Conservation (phyloP, 2,113 vertebrate genomes). For the Amblyornis subalaris region DNA sequence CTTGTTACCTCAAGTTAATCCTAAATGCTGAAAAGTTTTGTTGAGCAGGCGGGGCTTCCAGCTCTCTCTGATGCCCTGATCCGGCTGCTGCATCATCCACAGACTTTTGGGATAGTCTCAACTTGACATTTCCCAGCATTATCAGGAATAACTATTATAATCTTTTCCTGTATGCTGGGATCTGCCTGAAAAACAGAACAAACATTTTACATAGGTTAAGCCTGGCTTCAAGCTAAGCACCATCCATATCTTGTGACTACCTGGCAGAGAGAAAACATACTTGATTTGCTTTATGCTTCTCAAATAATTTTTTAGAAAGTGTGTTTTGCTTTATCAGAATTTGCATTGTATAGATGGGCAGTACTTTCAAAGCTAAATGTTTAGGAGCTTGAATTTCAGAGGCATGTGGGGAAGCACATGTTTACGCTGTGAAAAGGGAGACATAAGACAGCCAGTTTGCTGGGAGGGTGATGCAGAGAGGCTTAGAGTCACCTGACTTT, state of each 20-base stretch:
- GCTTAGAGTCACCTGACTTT: background rate
- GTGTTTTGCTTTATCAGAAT: background rate
- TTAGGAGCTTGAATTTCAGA: background rate
- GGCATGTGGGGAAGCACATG: background rate
- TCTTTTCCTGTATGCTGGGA: background rate
- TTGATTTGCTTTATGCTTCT: background rate
- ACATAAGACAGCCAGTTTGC: background rate
- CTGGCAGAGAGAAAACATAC: background rate
- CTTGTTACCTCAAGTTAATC: background rate
- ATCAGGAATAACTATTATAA: background rate
- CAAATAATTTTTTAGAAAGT: background rate
- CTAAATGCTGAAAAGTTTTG: background rate
- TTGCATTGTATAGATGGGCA: background rate
- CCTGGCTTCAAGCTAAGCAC: background rate
- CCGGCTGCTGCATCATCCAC: background rate
- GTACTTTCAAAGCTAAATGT: background rate
- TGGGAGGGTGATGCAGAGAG: background rate
- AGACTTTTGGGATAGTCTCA: background rate
- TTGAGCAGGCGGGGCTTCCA: background rate
- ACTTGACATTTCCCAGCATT: too few species aligned
- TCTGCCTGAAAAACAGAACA: background rate
- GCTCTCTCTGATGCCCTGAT: background rate
- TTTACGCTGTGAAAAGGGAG: background rate
- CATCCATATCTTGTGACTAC: background rate
- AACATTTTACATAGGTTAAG: background rate